These are phyloP conservation scores for Hylia prasina DNA, from an alignment of 2,113 vertebrate species.

Conservation along the genomic window DNA sequence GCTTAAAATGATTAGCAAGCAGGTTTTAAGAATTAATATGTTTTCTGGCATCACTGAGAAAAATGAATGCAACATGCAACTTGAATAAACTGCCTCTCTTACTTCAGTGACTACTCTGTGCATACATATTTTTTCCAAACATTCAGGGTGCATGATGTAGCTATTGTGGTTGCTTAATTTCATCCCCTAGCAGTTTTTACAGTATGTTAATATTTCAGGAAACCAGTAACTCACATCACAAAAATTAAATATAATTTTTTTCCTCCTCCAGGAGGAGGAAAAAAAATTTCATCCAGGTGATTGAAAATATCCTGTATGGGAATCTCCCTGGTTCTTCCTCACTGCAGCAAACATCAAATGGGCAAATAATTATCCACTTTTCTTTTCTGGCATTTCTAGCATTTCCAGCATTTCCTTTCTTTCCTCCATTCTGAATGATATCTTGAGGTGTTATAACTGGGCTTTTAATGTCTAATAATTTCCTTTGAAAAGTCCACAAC, in stretches of 20 bases:
- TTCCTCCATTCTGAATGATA: neutral
- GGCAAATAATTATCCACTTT: neutral
- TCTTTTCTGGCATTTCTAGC: neutral
- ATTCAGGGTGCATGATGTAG: neutral
- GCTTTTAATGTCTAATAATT: neutral
- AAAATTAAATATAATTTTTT: neutral
- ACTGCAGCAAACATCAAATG: neutral
- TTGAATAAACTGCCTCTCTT: neutral
- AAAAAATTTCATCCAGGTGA: neutral
- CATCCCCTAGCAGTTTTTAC: neutral
- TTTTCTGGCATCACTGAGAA: neutral
- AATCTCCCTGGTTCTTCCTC: neutral
- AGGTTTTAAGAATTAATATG: neutral
- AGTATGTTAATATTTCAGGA: neutral
- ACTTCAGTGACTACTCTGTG: neutral
- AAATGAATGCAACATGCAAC: neutral
- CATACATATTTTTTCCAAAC: neutral
- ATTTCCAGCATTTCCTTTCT: neutral
- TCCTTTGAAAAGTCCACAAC: neutral
- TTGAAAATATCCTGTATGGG: neutral
- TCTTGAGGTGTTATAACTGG: neutral
- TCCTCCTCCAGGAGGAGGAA: fast-evolving
- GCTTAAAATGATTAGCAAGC: neutral
- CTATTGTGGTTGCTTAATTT: neutral
- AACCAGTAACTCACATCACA: neutral